Evolutionary conservation across 2,113 vertebrate genomes (phyloP).

Genomic region (Pantherophis guttatus): DNA sequence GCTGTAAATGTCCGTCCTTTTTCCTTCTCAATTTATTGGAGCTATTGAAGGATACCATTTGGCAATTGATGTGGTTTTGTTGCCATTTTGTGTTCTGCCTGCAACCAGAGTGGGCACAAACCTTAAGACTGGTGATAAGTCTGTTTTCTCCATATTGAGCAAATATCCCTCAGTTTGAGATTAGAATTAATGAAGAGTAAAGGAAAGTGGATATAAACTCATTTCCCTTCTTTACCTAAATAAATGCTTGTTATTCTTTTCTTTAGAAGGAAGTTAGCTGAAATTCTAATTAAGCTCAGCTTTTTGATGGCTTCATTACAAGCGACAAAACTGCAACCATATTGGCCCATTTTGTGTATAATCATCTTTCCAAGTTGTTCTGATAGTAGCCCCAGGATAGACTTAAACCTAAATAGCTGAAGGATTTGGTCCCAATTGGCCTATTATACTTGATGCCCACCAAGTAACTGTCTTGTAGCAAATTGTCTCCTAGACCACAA

Average conservation of each 20-base stretch:
- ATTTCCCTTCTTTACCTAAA: not conserved
- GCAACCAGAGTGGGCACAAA: not conserved
- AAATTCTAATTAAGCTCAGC: not conserved
- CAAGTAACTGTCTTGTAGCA: constrained; percentile 10
- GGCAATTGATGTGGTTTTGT: not conserved
- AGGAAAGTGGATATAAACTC: not conserved
- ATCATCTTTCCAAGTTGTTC: not conserved
- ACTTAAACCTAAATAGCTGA: not conserved
- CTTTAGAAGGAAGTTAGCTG: constrained; percentile 5
- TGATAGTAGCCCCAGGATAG: not conserved
- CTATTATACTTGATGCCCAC: not conserved
- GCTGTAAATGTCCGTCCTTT: not conserved
- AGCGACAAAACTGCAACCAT: not conserved
- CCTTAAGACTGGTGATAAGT: not conserved
- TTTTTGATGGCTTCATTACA: constrained; percentile 19
- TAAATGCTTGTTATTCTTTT: not conserved
- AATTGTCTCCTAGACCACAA: not conserved
- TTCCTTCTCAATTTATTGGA: not conserved
- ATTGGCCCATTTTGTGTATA: not conserved
- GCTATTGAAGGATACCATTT: not conserved
- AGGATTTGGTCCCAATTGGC: constrained; percentile 3
- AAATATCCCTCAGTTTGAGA: constrained; percentile 14
- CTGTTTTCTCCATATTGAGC: not conserved
- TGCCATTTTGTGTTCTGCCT: not conserved
- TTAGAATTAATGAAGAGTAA: not conserved